Evolutionary conservation across 2,888 invertebrate species (phyloP).

Genomic region (Escarpia spicata): DNA sequence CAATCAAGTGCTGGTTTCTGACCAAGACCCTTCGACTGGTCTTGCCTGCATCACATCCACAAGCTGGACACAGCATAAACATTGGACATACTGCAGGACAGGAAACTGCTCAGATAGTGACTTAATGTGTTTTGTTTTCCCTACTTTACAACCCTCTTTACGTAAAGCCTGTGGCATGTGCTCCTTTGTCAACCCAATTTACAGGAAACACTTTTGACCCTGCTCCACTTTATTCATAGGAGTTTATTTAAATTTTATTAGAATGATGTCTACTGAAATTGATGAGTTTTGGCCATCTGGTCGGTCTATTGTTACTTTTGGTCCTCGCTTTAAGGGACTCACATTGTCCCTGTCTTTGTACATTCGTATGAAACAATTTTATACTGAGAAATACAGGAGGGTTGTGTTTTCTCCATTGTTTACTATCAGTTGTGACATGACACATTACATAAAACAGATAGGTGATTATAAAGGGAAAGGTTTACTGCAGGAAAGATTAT

Average conservation of each 20-base stretch:
- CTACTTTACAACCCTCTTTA: neutral
- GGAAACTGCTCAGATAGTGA: neutral
- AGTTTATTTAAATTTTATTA: neutral
- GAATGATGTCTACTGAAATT: neutral
- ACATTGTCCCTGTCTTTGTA: too few species aligned
- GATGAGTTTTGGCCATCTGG: neutral
- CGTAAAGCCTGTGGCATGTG: neutral
- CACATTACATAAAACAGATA: neutral
- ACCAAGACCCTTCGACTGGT: neutral
- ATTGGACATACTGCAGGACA: neutral
- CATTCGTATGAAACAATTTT: neutral
- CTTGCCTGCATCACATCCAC: neutral
- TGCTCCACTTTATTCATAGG: neutral
- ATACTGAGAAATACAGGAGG: neutral
- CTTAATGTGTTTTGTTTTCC: neutral
- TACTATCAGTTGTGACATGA: neutral
- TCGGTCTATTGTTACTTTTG: neutral
- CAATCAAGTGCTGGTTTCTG: neutral
- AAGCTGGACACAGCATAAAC: neutral
- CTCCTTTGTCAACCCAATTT: neutral
- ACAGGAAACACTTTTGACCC: neutral
- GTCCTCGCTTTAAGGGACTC: neutral
- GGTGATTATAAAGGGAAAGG: neutral
- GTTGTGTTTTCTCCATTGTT: neutral
- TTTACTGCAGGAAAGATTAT: neutral